Percentiles rank a stretch among this genome's conserved stretches.
Evolutionary conservation across 2,113 vertebrate genomes (phyloP).

Genomic region (Tachycineta bicolor): DNA sequence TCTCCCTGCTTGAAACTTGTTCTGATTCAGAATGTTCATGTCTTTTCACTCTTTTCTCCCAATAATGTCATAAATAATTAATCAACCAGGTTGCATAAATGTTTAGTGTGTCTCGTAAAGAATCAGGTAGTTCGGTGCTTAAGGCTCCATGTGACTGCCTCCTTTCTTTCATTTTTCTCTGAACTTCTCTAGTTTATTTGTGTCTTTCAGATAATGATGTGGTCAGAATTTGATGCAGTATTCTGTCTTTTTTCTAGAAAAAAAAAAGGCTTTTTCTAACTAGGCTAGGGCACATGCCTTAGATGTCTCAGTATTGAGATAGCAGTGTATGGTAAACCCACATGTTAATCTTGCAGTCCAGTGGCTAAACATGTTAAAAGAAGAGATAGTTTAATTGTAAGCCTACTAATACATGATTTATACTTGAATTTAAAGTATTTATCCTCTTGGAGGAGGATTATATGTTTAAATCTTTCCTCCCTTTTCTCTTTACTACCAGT

Average conservation of each 20-base stretch:
- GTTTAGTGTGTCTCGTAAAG: neutral
- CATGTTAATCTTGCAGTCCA: neutral
- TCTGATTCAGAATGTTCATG: slow-evolving; percentile 6
- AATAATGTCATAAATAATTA: slow-evolving; percentile 33
- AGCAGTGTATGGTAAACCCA: neutral
- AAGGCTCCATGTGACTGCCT: neutral
- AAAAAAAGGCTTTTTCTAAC: neutral
- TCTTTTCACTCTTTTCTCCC: slow-evolving; percentile 6
- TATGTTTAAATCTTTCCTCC: neutral
- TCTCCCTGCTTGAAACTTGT: slow-evolving; percentile 18
- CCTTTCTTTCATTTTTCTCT: neutral
- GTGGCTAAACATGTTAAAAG: neutral
- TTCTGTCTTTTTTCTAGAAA: neutral
- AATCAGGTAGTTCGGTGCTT: neutral
- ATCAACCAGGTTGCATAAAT: neutral
- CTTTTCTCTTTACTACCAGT: neutral
- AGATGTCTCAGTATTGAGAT: neutral
- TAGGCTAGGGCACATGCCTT: neutral
- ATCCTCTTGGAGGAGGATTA: neutral
- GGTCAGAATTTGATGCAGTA: neutral
- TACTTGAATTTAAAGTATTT: neutral
- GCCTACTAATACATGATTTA: neutral
- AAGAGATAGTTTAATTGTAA: neutral
- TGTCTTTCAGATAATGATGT: neutral
- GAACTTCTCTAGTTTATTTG: neutral